phyloP scores from a whole-genome alignment of 1,140 invertebrate genomes.

The Drosophila murphyi region DNA sequence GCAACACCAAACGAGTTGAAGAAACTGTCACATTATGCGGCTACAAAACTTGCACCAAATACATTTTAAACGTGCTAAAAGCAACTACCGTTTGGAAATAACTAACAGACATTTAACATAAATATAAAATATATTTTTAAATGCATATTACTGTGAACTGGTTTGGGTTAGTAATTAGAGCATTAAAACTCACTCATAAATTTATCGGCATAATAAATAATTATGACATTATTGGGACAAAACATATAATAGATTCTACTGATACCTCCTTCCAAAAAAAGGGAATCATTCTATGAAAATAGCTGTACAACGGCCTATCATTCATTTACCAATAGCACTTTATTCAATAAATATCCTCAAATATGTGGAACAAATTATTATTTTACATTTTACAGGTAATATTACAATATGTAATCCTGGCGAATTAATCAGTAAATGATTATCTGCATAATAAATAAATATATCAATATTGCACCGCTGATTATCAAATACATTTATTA shows the following conservation, averaged over 20 bases:
- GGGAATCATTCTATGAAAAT: no score
- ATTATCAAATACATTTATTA: slow-evolving; percentile 18
- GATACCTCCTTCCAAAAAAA: no score
- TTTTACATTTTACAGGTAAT: slow-evolving; percentile 1
- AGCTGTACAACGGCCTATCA: no score
- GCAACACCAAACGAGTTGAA: slow-evolving; percentile 42
- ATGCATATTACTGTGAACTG: background rate
- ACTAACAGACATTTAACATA: background rate
- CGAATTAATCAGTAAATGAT: slow-evolving; percentile 7
- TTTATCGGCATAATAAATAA: no score
- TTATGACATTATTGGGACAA: no score
- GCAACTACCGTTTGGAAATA: slow-evolving; percentile 30
- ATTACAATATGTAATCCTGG: background rate
- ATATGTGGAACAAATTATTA: background rate
- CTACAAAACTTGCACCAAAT: slow-evolving; percentile 58
- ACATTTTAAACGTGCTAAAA: slow-evolving; percentile 66
- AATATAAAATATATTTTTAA: background rate
- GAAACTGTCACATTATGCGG: slow-evolving; percentile 79
- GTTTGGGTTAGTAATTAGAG: no score
- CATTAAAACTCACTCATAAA: no score
- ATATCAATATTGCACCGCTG: slow-evolving; percentile 16
- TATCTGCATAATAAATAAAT: slow-evolving; percentile 13
- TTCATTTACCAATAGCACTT: no score
- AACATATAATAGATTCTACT: no score
- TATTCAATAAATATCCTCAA: no score